Base-by-base conservation (phyloP, 2,888 invertebrate genomes). In the Drosophila niveifrons region DNA sequence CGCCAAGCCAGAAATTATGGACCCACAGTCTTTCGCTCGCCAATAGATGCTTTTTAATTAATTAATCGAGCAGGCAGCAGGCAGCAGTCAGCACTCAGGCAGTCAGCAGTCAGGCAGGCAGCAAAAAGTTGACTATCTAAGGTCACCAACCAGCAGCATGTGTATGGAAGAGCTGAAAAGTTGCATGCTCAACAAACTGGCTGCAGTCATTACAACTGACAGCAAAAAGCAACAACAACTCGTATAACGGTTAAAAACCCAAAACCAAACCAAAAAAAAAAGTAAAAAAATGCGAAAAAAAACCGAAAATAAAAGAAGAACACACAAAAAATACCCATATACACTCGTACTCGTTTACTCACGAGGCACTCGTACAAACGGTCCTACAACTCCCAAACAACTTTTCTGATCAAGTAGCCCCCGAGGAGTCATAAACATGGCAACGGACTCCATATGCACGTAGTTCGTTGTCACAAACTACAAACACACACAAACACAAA, bases 371-470 rank as follows among this genome's bases (percentile, higher is more conserved):
- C 58, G 69, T 62, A 59, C 62, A 69, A 66, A 72, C 65, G 68
- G 41, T 46, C 55, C 57, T 59, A 71, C 77, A 83, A 80, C 77
- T 80, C 82, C 89, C 89, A 56, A 67, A 78, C 75, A 87, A 89
- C 87, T 84, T 76, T 89, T 78, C 78, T 82, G 80, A 80, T 75
- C 87, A 89, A 87, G 85, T 87, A 80, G 88, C 72, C 87, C 85
- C 87, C 75, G 66, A 81, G 82, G 87, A 82, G 78, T 82, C 87
- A 78, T 87, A 87, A 87, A 87, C 85, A 88, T 89, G 72, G 65
- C 55, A 65, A 50, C 58, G 51, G 56, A 61, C 72, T 76, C 72
- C 61, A 69, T 52, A 83, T 83, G 84, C 84, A 71, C 86, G 73
- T 73, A 69, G 56, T 10, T 44, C 11, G 39, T 17, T 44, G 53